Base-by-base conservation (phyloP, 2,888 invertebrate genomes). In the Pseudococcus longispinus region DNA sequence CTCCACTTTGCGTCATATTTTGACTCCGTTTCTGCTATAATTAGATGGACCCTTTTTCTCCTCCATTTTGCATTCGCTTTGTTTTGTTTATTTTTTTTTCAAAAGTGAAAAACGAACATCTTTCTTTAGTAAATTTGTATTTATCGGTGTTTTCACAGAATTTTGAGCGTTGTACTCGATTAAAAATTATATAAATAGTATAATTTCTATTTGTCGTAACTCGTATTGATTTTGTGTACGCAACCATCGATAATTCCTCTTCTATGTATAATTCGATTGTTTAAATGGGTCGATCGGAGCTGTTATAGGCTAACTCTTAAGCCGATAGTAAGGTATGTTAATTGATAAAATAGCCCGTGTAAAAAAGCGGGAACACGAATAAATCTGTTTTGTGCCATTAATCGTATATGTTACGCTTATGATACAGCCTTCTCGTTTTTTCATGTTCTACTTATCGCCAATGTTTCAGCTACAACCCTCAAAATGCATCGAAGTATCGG, bases 401-500 rank as follows among this genome's bases (percentile, higher is more conserved):
- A 5, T 15, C 6, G 18, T 51, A 13, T 23, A 23, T 55, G 6
- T 9, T 5, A 8, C 20, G 8, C 5, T 8, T 55, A 55, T 23
- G 20, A 6, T 15, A 20, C 3, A 0, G 9, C 23, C 9, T 11
- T 20, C 23, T 23, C 11, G 11, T 60, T 55, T 37, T 37, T 37
- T 37, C 2, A 37, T 37, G 2, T 37, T 2, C 37, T 1, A 6
- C 37, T 37, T 2, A 15, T n/a, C 1, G 55, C n/a, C 4, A 5
- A 37, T 20, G n/a, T 60, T 23, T 6, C 23, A 23, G 60, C 60
- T 87, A 83, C 15, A 29, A 29, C 11, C 23, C 3, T n/a, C 55
- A 55, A 84, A 90, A 95, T 96, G 95, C 95, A 96, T 91, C 93
- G 96, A 88, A 92, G 95, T 88, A 89, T 89, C 55, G 97, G 97